Conservation (phyloP, 2,113 vertebrate species). For the Dolichotis patagonum region DNA sequence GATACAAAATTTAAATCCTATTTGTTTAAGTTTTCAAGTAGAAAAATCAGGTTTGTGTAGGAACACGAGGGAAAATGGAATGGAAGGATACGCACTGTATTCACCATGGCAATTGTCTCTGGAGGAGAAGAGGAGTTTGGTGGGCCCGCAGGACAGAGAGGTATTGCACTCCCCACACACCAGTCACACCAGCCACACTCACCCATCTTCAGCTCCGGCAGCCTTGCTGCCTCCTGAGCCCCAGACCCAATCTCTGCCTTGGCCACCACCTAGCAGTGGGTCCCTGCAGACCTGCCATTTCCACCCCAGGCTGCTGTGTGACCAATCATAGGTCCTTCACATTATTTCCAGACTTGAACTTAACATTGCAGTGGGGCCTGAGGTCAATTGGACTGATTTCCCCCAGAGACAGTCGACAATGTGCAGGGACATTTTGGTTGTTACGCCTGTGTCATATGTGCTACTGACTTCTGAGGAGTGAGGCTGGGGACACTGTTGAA, state of each 20-base stretch:
- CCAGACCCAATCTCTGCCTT: not conserved
- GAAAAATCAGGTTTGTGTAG: not conserved
- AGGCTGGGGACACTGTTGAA: not conserved
- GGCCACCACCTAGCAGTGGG: not conserved
- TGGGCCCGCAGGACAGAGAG: not conserved
- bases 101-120: not conserved
- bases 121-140: not conserved
- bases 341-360: not conserved
- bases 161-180: not conserved
- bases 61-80: not conserved
- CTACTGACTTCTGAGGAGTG: not conserved
- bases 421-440: not conserved
- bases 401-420: not conserved
- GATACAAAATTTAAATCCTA: not conserved
- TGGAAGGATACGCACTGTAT: too few relatives aligned
- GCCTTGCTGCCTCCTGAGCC: not conserved
- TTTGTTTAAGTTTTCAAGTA: not conserved
- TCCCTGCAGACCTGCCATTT: not conserved
- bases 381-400: not conserved
- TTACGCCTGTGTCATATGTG: not conserved
- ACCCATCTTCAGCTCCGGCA: not conserved
- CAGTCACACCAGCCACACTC: fast-evolving
- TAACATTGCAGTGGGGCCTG: not conserved
- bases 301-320: not conserved
- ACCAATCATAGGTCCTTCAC: not conserved